Evolutionary conservation across 1,140 invertebrate genomes (phyloP).

Genomic region (Archegozetes longisetosus): DNA sequence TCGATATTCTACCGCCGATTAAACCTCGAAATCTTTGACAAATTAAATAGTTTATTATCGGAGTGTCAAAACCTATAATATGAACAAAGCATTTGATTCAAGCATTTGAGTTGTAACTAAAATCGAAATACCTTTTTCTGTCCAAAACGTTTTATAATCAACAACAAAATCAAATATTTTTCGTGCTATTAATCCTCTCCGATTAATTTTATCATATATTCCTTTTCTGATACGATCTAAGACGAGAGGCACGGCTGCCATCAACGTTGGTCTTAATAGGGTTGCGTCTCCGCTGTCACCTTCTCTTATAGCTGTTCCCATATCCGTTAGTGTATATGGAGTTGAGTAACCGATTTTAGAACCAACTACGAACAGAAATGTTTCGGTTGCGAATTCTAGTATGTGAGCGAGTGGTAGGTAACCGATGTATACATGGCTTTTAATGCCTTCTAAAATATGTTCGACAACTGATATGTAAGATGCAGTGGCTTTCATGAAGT

Average conservation of each 20-base stretch:
- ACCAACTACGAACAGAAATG: constrained; percentile 34
- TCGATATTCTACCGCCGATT: constrained; percentile 67
- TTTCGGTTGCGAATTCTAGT: constrained; percentile 51
- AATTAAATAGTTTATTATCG: constrained; percentile 28
- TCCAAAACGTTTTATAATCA: constrained; percentile 63
- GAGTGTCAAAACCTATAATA: constrained; percentile 12
- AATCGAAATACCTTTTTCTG: constrained; percentile 28
- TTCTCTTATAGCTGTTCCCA: constrained; percentile 29
- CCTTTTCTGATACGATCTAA: constrained; percentile 43
- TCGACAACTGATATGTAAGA: constrained; percentile 61
- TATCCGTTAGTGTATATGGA: constrained; percentile 84
- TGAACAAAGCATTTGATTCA: background rate
- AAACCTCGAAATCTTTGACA: constrained; percentile 58
- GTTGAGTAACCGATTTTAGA: constrained; percentile 90
- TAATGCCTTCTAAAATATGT: constrained; percentile 27
- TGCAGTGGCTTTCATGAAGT: constrained; percentile 72
- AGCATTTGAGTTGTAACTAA: constrained; percentile 23
- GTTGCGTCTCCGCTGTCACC: constrained; percentile 24
- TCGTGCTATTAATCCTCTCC: constrained; percentile 47
- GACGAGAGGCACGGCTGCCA: constrained; percentile 25
- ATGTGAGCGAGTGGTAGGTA: constrained; percentile 96
- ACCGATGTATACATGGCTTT: constrained; percentile 71
- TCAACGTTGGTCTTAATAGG: constrained; percentile 24
- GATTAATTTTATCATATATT: constrained; percentile 75
- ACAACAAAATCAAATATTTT: constrained; percentile 80